Percentiles rank a stretch among this genome's conserved stretches.
phyloP scores from a whole-genome alignment of 2,797 vertebrate species.

The Synanceia verrucosa region DNA sequence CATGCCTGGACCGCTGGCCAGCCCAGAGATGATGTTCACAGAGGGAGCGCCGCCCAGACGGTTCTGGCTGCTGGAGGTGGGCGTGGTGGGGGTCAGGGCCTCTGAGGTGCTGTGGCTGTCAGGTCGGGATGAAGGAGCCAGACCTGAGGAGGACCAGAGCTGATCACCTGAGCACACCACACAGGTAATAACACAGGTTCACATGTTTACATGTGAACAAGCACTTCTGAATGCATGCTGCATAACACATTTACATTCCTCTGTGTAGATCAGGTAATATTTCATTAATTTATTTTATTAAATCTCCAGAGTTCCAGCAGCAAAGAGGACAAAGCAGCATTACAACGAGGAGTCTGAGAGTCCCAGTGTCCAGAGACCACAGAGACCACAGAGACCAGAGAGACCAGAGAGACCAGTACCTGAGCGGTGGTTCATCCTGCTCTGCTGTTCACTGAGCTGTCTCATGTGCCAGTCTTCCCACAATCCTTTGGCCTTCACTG shows the following conservation, averaged over 20 bases:
- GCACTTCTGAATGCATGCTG: too few species aligned
- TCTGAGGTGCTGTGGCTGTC: slow-evolving; percentile 89
- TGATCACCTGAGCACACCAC: too few species aligned
- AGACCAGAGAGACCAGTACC: slow-evolving; percentile 69
- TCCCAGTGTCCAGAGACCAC: slow-evolving; percentile 2
- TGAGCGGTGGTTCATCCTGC: slow-evolving; percentile 81
- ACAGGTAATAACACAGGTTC: too few species aligned
- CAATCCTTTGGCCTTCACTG: slow-evolving; percentile 84
- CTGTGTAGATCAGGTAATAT: too few species aligned
- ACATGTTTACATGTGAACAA: not conserved
- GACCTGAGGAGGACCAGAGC: slow-evolving; percentile 75
- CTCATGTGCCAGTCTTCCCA: slow-evolving; percentile 89
- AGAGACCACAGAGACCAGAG: not conserved
- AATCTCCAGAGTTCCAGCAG: too few species aligned
- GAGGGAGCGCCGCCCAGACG: slow-evolving; percentile 92
- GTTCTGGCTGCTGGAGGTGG: slow-evolving; percentile 93
- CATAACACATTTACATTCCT: too few species aligned
- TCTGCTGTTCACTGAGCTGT: slow-evolving; percentile 79
- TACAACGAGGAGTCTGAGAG: too few species aligned
- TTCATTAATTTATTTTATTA: too few species aligned
- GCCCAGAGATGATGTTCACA: slow-evolving; percentile 94
- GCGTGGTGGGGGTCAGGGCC: slow-evolving; percentile 92
- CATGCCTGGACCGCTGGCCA: slow-evolving; percentile 92
- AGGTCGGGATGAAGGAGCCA: slow-evolving; percentile 87
- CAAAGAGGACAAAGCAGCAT: too few species aligned